Conservation (phyloP, 92 coral and sea anemone genomes). For the Muricea muricata region DNA sequence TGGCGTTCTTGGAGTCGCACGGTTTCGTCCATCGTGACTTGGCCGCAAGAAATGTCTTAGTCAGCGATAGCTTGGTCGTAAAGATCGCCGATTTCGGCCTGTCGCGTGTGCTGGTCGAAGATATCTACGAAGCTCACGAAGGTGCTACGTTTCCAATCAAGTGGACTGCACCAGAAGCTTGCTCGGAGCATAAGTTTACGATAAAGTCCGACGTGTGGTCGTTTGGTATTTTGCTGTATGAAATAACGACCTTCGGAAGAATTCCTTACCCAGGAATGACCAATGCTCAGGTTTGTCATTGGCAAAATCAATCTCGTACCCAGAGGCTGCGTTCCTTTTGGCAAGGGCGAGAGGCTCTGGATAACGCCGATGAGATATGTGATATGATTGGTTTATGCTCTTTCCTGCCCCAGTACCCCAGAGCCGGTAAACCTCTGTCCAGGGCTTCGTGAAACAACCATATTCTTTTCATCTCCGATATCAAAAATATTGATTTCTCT, state of each 20-base stretch:
- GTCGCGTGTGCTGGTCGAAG: constrained; percentile 90
- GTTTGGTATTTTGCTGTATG: constrained; percentile 88
- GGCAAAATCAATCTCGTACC: too few species aligned
- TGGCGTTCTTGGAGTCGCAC: constrained; percentile 89
- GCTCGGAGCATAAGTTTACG: constrained; percentile 88
- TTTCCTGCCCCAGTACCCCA: too few species aligned
- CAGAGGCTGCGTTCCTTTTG: not conserved
- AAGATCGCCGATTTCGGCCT: constrained; percentile 98
- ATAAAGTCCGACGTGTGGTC: constrained; percentile 99
- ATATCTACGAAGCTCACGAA: constrained; percentile 94
- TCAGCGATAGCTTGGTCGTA: constrained; percentile 76
- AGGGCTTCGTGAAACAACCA: too few species aligned
- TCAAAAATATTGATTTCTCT: too few species aligned
- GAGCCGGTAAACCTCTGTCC: too few species aligned
- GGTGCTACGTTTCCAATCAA: constrained; percentile 98
- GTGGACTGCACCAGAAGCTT: constrained; percentile 99
- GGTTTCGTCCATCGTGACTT: constrained; percentile 94
- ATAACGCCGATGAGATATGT: too few species aligned
- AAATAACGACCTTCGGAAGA: constrained; percentile 88
- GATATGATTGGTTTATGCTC: too few species aligned
- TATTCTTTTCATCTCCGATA: too few species aligned
- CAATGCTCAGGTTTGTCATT: constrained; percentile 76
- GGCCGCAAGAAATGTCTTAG: constrained; percentile 97
- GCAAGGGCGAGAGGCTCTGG: too few species aligned
- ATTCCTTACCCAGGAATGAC: constrained; percentile 98